Evolutionary conservation across 2,888 invertebrate genomes (phyloP).

Genomic region (Apomyelois bistriatella): DNA sequence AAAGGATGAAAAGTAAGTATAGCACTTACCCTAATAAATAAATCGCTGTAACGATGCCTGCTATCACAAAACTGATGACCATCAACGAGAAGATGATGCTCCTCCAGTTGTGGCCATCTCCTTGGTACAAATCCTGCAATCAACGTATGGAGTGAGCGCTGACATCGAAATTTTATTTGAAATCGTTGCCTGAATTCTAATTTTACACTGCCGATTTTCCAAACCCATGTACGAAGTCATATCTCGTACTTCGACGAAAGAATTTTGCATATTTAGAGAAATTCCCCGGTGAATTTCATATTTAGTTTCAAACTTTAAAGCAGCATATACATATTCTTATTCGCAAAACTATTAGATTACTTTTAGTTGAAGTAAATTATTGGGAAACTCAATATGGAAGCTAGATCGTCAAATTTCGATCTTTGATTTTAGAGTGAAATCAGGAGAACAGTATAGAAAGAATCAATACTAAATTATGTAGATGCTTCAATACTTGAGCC

Average conservation of each 20-base stretch:
- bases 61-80: slow-evolving; percentile 92
- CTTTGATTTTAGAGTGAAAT: too few relatives aligned
- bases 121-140: slow-evolving; percentile 87
- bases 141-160: slow-evolving; percentile 16
- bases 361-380: too few relatives aligned
- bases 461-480: too few relatives aligned
- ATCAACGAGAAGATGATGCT: slow-evolving; percentile 92
- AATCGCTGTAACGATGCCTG: slow-evolving; percentile 93
- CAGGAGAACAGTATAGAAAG: too few relatives aligned
- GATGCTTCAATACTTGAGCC: too few relatives aligned
- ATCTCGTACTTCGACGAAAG: slow-evolving; percentile 8
- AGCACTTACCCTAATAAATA: slow-evolving; percentile 88
- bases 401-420: too few relatives aligned
- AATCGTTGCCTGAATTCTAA: slow-evolving; percentile 10
- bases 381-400: too few relatives aligned
- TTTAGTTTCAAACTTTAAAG: neutral
- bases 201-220: slow-evolving; percentile 1
- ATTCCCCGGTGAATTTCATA: slow-evolving; percentile 3
- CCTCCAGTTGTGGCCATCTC: slow-evolving; percentile 93
- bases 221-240: slow-evolving; percentile 6
- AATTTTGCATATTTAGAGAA: slow-evolving; percentile 11
- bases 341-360: neutral
- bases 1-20: neutral
- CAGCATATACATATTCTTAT: neutral
- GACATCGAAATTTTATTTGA: slow-evolving; percentile 7